Conservation (phyloP, 2,888 invertebrate species). For the Dermolepida albohirtum region DNA sequence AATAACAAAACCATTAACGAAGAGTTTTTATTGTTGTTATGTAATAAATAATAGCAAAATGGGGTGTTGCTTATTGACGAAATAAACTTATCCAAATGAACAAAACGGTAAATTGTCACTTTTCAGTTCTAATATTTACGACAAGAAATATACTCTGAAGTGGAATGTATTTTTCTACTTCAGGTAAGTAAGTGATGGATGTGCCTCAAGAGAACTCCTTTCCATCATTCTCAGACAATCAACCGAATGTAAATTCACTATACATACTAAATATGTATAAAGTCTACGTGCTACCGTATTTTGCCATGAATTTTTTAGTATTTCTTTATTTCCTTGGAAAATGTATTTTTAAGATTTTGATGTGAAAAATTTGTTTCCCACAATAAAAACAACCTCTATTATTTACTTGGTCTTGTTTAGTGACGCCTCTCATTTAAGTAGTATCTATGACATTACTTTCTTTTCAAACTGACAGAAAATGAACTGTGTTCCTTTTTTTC, state of each 20-base stretch:
- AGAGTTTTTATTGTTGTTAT: constrained; percentile 7
- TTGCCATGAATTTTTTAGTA: too few species aligned
- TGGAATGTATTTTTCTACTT: constrained; percentile 8
- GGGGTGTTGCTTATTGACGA: too few species aligned
- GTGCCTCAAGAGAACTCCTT: constrained; percentile 51
- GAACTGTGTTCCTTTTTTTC: too few species aligned
- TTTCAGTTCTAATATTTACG: constrained; percentile 22
- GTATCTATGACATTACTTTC: too few species aligned
- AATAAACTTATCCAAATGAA: constrained; percentile 21
- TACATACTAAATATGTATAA: constrained; percentile 37
- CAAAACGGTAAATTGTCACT: constrained; percentile 37
- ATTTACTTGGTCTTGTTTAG: too few species aligned
- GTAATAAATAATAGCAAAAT: constrained; percentile 9
- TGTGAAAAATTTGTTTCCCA: too few species aligned
- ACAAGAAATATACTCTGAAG: constrained; percentile 16
- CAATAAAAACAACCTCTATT: too few species aligned
- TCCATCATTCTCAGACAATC: constrained; percentile 56
- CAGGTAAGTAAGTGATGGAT: constrained; percentile 54
- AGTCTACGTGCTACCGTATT: too few species aligned
- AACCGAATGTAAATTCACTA: constrained; percentile 52
- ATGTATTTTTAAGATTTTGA: too few species aligned
- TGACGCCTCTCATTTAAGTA: too few species aligned
- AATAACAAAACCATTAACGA: constrained; percentile 18
- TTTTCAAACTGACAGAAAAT: too few species aligned
- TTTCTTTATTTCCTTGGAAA: too few species aligned